Base-by-base conservation (phyloP, 1,140 invertebrate genomes). In the Lamellibrachia luymesi region DNA sequence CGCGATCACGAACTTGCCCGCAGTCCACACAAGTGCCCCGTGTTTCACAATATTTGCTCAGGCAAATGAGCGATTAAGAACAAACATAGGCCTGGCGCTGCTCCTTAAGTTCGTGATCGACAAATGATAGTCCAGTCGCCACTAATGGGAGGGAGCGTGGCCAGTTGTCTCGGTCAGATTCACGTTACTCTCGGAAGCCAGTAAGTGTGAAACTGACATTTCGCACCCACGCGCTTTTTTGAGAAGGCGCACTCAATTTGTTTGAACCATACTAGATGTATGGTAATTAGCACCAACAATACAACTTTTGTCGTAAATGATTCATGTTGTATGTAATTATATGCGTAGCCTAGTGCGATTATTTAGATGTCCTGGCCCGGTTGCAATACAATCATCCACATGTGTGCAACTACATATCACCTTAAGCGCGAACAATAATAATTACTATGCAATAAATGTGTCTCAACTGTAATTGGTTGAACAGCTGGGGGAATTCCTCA, bases 381-480 rank as follows among this genome's bases (percentile, higher is more conserved):
- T 80, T 17, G 25, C 64, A 80, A 80, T 80, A 80, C 25, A 80
- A 80, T 80, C 17, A 80, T 22, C 13, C 6, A 80, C 64, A 80
- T 80, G 64, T 22, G 25, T 22, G 17, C 64, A 80, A 6, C 2
- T 17, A 22, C 64, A 80, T 17, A 80, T 80, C 25, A 22, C 64
- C 8, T 22, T 10, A 2, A 80, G 64, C 7, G 64, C 64, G 64
- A 80, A 80, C 64, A 80, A 56, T 56, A 56, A 80, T 22, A 80
- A 80, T 80, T 80, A 80, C 64, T 80, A 80, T 80, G 64, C 64
- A 10, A 80, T 80, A 80, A 80, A 80, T 80, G 64, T 80, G 64
- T 80, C 64, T 80, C 64, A 80, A 2, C 17, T 22, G 64, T 80
- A 80, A 80, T 80, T 80, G 64, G 64, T 80, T 22, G 7, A 80